These are phyloP conservation scores for Crocallis elinguaria DNA, from an alignment of 2,888 invertebrate species.

Conservation along the genomic window DNA sequence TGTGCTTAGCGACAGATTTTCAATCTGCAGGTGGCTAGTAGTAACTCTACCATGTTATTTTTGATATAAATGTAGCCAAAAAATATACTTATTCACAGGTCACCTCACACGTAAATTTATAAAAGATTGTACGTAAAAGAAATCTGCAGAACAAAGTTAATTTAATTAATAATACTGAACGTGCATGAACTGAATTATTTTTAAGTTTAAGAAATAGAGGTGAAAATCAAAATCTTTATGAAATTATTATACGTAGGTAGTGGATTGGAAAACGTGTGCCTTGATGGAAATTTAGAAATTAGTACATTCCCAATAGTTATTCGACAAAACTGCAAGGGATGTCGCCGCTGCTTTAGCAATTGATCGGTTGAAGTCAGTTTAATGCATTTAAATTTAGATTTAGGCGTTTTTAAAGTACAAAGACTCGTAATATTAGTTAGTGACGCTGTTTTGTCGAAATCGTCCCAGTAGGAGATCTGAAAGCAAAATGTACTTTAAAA, in stretches of 20 bases:
- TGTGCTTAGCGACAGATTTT: too few species aligned
- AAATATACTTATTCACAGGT: too few species aligned
- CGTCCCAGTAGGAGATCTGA: slow-evolving; percentile 53
- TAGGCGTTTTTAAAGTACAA: slow-evolving; percentile 75
- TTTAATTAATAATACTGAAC: too few species aligned
- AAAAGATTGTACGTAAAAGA: too few species aligned
- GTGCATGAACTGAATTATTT: too few species aligned
- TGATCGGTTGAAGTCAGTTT: slow-evolving; percentile 63
- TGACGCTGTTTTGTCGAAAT: slow-evolving; percentile 60
- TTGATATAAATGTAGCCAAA: too few species aligned
- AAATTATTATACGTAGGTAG: neutral
- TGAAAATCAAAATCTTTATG: neutral
- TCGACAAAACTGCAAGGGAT: slow-evolving; percentile 59
- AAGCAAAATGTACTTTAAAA: slow-evolving; percentile 65
- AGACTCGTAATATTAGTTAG: slow-evolving; percentile 58
- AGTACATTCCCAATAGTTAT: slow-evolving; percentile 65
- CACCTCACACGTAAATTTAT: too few species aligned
- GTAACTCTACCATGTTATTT: too few species aligned
- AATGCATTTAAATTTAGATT: slow-evolving; percentile 80
- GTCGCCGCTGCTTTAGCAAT: slow-evolving; percentile 48
- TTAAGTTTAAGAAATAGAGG: neutral
- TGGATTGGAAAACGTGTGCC: slow-evolving; percentile 14
- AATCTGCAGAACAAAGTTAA: neutral
- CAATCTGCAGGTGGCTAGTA: too few species aligned
- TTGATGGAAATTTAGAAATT: slow-evolving; percentile 46